Evolutionary conservation across 2,797 vertebrate genomes (phyloP).

Genomic region (Jordanella pulchra): DNA sequence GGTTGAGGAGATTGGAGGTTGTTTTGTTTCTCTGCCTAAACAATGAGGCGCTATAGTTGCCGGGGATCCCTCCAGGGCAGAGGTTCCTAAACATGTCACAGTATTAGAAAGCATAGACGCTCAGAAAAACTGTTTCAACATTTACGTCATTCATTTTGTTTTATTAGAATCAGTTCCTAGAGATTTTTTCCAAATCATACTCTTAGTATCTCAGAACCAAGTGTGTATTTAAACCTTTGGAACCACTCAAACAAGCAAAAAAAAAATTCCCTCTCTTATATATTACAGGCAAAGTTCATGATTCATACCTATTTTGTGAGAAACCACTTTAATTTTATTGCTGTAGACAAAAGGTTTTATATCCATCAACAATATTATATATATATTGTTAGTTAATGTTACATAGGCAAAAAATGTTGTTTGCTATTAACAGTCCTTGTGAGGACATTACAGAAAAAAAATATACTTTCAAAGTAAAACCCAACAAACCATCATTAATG

Average conservation of each 20-base stretch:
- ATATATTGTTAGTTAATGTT: too few species aligned
- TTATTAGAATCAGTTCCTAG: neutral
- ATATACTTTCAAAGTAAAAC: too few species aligned
- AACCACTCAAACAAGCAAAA: neutral
- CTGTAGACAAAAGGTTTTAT: too few species aligned
- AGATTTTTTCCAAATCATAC: neutral
- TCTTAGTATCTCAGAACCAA: neutral
- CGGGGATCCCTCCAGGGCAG: neutral
- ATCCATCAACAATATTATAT: too few species aligned
- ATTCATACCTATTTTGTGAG: neutral
- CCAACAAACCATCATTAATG: neutral
- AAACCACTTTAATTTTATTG: too few species aligned
- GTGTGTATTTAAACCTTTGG: neutral
- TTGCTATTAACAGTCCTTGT: too few species aligned
- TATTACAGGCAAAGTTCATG: neutral
- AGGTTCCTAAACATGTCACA: neutral
- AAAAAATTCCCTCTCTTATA: neutral
- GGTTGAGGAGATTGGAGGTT: constrained; percentile 1
- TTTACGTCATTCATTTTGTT: neutral
- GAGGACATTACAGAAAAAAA: too few species aligned
- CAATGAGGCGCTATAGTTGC: too few species aligned
- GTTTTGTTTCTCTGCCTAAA: neutral
- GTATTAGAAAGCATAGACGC: neutral
- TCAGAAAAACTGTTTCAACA: neutral
- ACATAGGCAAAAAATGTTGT: too few species aligned